Percentiles rank a stretch among this genome's conserved stretches.
These are phyloP conservation scores for Xenopus tropicalis DNA, from an alignment of 2,113 vertebrate species.

Conservation along the genomic window DNA sequence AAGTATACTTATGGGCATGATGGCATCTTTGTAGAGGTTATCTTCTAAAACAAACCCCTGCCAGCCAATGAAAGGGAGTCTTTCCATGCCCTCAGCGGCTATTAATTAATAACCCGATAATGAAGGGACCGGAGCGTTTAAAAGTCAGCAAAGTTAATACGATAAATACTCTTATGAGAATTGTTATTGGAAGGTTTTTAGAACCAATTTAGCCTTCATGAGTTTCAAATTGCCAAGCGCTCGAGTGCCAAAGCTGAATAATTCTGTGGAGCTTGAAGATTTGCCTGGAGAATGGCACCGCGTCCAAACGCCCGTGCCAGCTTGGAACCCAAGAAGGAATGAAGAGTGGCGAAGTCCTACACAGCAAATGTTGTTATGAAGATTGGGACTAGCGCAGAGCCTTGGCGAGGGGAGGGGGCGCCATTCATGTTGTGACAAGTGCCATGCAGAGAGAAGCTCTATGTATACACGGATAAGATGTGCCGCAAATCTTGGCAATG, in stretches of 20 bases:
- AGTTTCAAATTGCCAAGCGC: conserved; percentile 33
- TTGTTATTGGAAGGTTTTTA: conserved; percentile 42
- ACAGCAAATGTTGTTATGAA: conserved; percentile 47
- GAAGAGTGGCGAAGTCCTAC: conserved; percentile 38
- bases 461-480: conserved; percentile 1
- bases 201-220: conserved; percentile 46
- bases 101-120: conserved; percentile 40
- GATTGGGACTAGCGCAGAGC: conserved; percentile 23
- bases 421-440: conserved; percentile 44
- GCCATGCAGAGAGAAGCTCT: conserved; percentile 34
- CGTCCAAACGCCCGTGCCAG: conserved; percentile 37
- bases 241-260: conserved; percentile 35
- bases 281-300: conserved; percentile 27
- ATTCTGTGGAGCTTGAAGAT: conserved; percentile 41
- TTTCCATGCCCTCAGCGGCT: conserved; percentile 11
- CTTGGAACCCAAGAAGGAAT: conserved; percentile 39
- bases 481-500: conserved; percentile 18
- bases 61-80: conserved; percentile 12
- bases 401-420: conserved; percentile 5
- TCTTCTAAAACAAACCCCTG: background rate
- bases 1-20: conserved; percentile 20
- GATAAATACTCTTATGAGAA: conserved; percentile 40
- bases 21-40: conserved; percentile 14
- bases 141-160: conserved; percentile 37
- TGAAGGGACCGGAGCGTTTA: conserved; percentile 17